Evolutionary conservation across 1,140 invertebrate species (phyloP).

Genomic region (Rhyzopertha dominica): DNA sequence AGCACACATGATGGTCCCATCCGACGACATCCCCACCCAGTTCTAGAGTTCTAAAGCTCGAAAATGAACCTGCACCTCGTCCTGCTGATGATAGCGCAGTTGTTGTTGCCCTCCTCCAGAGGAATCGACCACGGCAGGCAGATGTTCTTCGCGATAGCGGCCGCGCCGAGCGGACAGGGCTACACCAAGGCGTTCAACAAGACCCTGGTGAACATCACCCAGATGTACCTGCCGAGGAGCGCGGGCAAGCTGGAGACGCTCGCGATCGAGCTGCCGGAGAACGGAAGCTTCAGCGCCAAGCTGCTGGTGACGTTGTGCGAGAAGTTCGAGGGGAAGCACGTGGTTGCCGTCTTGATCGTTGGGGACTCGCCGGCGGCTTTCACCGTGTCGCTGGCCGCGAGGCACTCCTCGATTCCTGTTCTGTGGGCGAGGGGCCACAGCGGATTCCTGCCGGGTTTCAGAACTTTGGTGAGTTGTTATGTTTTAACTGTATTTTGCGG

Average conservation of each 20-base stretch:
- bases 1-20: not conserved
- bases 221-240: constrained; percentile 30
- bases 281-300: constrained; percentile 42
- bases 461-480: constrained; percentile 36
- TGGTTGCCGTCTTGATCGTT: constrained; percentile 42
- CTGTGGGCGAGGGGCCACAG: constrained; percentile 43
- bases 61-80: not conserved
- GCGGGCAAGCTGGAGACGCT: constrained; percentile 36
- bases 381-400: constrained; percentile 42
- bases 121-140: constrained; percentile 5
- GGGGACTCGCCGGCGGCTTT: constrained; percentile 44
- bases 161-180: constrained; percentile 30
- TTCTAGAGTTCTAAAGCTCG: not conserved
- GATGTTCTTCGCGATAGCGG: constrained; percentile 43
- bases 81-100: not conserved
- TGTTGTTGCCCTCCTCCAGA: not conserved
- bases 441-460: constrained; percentile 36
- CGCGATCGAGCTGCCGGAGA: constrained; percentile 41
- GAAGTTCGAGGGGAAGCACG: constrained; percentile 41
- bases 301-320: constrained; percentile 41
- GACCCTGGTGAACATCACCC: constrained; percentile 41
- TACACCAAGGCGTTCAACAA: constrained; percentile 43
- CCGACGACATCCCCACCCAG: not conserved
- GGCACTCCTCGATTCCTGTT: constrained; percentile 42
- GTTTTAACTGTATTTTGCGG: too few relatives aligned